phyloP scores from a whole-genome alignment of 2,797 vertebrate species.

The Streptopelia turtur region DNA sequence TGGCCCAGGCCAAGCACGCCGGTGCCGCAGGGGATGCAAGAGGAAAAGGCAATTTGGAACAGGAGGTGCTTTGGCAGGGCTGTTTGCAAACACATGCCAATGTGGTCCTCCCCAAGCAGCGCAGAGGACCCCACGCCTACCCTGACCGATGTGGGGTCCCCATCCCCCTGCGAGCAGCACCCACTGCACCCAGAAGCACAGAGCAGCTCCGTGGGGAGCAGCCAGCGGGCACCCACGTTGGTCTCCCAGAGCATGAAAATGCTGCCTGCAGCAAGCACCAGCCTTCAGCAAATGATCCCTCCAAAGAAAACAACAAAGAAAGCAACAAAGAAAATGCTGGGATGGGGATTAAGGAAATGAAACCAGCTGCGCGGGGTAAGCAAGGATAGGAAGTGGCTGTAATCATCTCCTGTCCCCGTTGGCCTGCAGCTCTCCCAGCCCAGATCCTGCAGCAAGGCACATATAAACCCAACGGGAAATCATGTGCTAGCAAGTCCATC shows the following conservation, averaged over 20 bases:
- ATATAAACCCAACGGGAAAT: background rate
- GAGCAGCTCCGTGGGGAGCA: background rate
- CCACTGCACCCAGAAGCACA: background rate
- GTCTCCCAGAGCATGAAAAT: background rate
- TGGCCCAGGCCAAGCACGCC: background rate
- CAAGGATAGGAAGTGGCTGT: constrained; percentile 26
- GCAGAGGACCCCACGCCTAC: background rate
- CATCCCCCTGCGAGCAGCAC: fast-evolving
- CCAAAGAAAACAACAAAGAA: background rate
- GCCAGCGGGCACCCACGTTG: fast-evolving
- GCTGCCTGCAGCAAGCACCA: background rate
- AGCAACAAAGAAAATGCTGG: constrained; percentile 9
- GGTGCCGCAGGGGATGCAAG: background rate
- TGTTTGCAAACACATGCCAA: background rate
- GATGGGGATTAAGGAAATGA: constrained; percentile 32
- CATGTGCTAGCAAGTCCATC: fast-evolving
- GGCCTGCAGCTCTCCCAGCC: background rate
- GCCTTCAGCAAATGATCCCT: background rate
- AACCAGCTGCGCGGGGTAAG: background rate
- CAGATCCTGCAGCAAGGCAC: background rate
- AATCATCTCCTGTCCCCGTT: background rate
- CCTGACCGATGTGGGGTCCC: background rate
- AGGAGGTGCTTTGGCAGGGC: background rate
- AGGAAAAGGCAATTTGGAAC: background rate
- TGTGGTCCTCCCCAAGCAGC: fast-evolving